Base-by-base conservation (phyloP, 2,797 vertebrate genomes). In the Neosalanx taihuensis region DNA sequence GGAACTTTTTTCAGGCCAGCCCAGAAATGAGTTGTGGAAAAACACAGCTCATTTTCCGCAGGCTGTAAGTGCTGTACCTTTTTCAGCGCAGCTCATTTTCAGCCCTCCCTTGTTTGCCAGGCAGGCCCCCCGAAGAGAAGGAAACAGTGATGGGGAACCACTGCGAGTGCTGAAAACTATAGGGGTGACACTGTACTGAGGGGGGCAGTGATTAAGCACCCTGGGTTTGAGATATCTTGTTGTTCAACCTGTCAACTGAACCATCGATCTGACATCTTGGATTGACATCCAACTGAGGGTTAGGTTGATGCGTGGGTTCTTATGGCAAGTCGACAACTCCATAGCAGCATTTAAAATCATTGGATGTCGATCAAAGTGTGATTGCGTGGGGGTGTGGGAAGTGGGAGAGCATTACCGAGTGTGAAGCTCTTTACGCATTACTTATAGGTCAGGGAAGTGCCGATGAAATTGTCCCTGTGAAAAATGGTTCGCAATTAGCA, bases 401-500 rank as follows among this genome's bases (percentile, higher is more conserved):
- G 4, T 13, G 15, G 6, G 26, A 31, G 0, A 3, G 3, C 9
- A 12, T 64, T 60, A 56, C 33, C 69, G 53, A 72, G 35, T 35
- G 31, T 57, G 13, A 53, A 17, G 51, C 51, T 53, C 71, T 67
- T 30, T 9, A 17, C 13, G 12, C 64, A 60, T 37, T 64, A 20
- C 51, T 67, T 10, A 63, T 17, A 70, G 65, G 72, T 76, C 56
- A 71, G 67, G 33, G 69, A 12, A 67, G 46, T 20, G 65, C 35
- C 33, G 20, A 5, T 20, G 51, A 53, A 53, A 68, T 13, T 60
- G 37, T 67, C 58, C 71, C 77, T 66, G 33, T 71, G 37, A 41
- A 41, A 41, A 41, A 12, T 56, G 70, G 69, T 37, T 75, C 66
- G 60, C 31, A 76, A 72, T 83, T 79, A 74, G 63, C 70, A 74